phyloP scores from a whole-genome alignment of 2,113 vertebrate species.

The Clarias gariepinus region DNA sequence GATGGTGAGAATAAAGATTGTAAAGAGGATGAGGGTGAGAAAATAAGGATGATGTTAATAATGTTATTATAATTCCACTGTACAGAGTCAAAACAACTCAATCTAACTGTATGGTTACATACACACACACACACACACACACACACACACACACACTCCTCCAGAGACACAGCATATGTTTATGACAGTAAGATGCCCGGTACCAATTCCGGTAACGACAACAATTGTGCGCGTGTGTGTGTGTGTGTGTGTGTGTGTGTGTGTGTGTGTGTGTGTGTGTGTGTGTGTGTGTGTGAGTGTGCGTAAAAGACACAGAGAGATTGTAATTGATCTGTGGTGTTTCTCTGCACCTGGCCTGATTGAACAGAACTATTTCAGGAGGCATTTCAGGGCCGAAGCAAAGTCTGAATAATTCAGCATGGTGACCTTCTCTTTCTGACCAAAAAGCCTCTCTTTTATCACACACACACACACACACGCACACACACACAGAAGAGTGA shows the following conservation, averaged over 20 bases:
- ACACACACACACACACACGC: background rate
- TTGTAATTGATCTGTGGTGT: conserved; percentile 37
- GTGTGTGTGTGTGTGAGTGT: conserved; percentile 19
- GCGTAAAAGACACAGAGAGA: background rate
- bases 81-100: background rate
- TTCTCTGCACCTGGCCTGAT: background rate
- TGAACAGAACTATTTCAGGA: conserved; percentile 49
- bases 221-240: conserved; percentile 19
- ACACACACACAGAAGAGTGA: background rate
- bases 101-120: background rate
- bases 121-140: background rate
- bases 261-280: conserved; percentile 24
- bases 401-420: conserved; percentile 63
- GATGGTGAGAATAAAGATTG: no score
- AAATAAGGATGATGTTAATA: no score
- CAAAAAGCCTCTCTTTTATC: conserved; percentile 30
- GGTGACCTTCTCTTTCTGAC: conserved; percentile 53
- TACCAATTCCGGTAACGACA: background rate
- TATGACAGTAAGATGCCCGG: background rate
- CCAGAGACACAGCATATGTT: background rate
- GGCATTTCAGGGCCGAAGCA: conserved; percentile 36
- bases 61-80: background rate
- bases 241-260: conserved; percentile 20
- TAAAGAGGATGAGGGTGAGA: background rate
- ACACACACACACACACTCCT: background rate